A percentile compares a stretch with the other conserved stretches of the same genome.
These are phyloP conservation scores for Ochotona curzoniae DNA, from an alignment of 2,113 vertebrate genomes.

Conservation along the genomic window DNA sequence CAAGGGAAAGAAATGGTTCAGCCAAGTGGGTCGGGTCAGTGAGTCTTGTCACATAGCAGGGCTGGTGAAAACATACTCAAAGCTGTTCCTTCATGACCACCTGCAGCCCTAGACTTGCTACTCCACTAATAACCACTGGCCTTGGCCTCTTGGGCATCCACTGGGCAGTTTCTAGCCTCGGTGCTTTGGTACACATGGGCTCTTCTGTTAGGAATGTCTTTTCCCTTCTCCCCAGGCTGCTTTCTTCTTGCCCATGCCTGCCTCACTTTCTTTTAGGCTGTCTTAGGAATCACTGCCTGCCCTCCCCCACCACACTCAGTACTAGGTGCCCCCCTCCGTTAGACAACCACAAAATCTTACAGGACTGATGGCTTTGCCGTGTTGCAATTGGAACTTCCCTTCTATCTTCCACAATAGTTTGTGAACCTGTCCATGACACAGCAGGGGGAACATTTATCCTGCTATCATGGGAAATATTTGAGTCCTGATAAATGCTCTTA, in stretches of 20 bases:
- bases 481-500: not conserved
- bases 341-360: not conserved
- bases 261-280: not conserved
- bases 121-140: not conserved
- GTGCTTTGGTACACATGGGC: not conserved
- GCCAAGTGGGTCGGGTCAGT: not conserved
- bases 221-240: not conserved
- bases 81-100: not conserved
- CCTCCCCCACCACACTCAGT: too few species aligned
- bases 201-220: not conserved
- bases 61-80: too few species aligned
- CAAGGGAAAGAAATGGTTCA: not conserved
- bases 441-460: not conserved
- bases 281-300: not conserved
- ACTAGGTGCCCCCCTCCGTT: not conserved
- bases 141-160: not conserved
- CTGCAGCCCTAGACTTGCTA: too few species aligned
- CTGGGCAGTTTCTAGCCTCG: not conserved
- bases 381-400: not conserved
- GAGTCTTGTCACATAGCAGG: not conserved
- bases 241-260: not conserved
- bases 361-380: not conserved
- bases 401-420: not conserved
- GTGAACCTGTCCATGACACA: not conserved
- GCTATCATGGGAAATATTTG: fast-evolving